phyloP scores from a whole-genome alignment of 1,140 invertebrate species.

The Diorhabda elongata region DNA sequence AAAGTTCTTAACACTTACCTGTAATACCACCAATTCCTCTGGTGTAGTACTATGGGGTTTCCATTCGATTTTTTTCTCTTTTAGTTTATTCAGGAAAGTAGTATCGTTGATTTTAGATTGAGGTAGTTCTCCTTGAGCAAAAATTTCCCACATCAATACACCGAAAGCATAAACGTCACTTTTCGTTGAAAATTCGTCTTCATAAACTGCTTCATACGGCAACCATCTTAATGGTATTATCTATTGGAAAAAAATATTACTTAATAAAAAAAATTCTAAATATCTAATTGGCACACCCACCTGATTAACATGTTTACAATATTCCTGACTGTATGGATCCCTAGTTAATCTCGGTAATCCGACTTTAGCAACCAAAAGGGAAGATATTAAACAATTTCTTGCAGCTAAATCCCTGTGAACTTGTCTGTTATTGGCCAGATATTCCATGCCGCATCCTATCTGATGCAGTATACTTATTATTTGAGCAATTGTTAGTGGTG shows the following conservation, averaged over 20 bases:
- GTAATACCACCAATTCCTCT: constrained; percentile 56
- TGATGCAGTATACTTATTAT: constrained; percentile 70
- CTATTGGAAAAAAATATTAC: constrained; percentile 41
- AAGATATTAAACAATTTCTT: constrained; percentile 87
- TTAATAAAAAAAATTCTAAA: background rate
- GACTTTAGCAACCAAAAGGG: constrained; percentile 78
- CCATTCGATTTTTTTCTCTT: constrained; percentile 63
- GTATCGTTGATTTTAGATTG: constrained; percentile 78
- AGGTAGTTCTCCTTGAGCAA: constrained; percentile 80
- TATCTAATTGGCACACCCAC: constrained; percentile 44
- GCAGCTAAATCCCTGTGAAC: constrained; percentile 87
- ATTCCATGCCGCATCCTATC: constrained; percentile 79
- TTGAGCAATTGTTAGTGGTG: constrained; percentile 66
- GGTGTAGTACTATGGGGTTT: constrained; percentile 61
- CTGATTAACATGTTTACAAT: constrained; percentile 74
- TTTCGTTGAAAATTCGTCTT: constrained; percentile 89
- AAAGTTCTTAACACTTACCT: constrained; percentile 48
- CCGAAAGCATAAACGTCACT: constrained; percentile 93
- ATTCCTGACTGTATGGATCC: constrained; percentile 83
- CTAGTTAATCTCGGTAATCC: constrained; percentile 74
- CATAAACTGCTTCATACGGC: constrained; percentile 80
- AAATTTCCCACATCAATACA: constrained; percentile 87
- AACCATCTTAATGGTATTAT: constrained; percentile 80
- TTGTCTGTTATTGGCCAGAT: constrained; percentile 68
- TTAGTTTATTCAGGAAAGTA: constrained; percentile 67